A percentile compares a stretch with the other conserved stretches of the same genome.
These are phyloP conservation scores for Eucidaris tribuloides DNA, from an alignment of 35 echinoderm and acorn worm species.

Conservation along the genomic window DNA sequence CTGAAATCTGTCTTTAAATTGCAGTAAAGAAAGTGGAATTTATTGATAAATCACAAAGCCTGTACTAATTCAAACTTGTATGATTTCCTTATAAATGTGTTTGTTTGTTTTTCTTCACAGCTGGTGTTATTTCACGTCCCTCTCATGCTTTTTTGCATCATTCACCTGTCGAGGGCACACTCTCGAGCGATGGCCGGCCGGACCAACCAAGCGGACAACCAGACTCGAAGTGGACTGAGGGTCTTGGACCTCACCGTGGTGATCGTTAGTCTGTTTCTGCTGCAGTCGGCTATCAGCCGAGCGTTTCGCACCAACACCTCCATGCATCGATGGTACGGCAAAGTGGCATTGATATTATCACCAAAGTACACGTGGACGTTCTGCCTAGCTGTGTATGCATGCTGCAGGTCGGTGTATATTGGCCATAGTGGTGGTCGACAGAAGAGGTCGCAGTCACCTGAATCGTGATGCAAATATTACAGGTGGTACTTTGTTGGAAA, in stretches of 20 bases:
- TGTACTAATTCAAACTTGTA: no score
- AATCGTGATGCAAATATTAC: no score
- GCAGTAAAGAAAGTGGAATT: no score
- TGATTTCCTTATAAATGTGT: no score
- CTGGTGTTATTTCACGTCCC: background rate
- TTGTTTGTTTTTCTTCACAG: no score
- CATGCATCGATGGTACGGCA: constrained; percentile 4
- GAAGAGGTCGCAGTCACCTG: no score
- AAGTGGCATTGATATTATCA: background rate
- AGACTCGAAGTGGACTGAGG: background rate
- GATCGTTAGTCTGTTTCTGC: constrained; percentile 6
- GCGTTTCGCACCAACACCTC: background rate
- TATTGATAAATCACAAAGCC: no score
- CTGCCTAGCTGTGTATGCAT: background rate
- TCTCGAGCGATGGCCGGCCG: no score
- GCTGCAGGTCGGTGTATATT: background rate
- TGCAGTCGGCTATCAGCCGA: background rate
- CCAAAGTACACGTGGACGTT: constrained; percentile 4
- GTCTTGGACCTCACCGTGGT: background rate
- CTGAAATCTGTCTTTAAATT: no score
- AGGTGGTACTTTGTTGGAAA: no score
- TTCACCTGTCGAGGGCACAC: background rate
- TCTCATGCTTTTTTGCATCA: background rate
- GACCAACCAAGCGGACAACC: no score
- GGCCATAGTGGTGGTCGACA: background rate